Conservation (phyloP, 2,113 vertebrate genomes). For the Dissostichus mawsoni region DNA sequence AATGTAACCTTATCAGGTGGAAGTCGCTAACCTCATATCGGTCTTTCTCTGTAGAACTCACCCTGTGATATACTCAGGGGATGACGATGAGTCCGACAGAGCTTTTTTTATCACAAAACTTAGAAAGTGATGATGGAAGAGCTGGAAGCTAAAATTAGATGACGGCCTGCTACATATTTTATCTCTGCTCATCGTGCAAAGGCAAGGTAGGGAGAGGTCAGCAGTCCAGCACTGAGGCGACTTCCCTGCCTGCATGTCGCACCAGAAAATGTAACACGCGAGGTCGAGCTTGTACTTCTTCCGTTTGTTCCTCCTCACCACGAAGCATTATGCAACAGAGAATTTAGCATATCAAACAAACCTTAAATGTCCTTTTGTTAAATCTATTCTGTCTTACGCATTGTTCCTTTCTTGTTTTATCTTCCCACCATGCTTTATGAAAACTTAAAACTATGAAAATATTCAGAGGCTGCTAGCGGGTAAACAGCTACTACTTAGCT, state of each 20-base stretch:
- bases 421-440: not conserved
- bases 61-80: constrained; percentile 25
- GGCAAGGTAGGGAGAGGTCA: constrained; percentile 64
- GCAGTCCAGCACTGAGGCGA: constrained; percentile 52
- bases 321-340: not conserved
- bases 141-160: constrained; percentile 74
- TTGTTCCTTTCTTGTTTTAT: not conserved
- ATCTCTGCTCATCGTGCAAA: constrained; percentile 67
- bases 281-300: constrained; percentile 9
- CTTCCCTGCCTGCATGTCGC: constrained; percentile 23
- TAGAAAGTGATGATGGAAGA: constrained; percentile 79
- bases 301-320: constrained; percentile 11
- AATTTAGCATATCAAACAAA: not conserved
- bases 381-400: not conserved
- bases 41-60: constrained; percentile 12
- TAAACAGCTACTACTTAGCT: constrained; percentile 38
- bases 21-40: not conserved
- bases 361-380: not conserved
- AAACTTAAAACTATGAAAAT: not conserved
- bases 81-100: constrained; percentile 40
- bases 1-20: not conserved
- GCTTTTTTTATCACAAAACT: constrained; percentile 64
- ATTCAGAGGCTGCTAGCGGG: constrained; percentile 15
- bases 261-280: constrained; percentile 22
- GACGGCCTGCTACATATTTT: constrained; percentile 79